A percentile compares a stretch with the other conserved stretches of the same genome.
Conservation (phyloP, 2,797 vertebrate genomes). For the Sarcoramphus papa region DNA sequence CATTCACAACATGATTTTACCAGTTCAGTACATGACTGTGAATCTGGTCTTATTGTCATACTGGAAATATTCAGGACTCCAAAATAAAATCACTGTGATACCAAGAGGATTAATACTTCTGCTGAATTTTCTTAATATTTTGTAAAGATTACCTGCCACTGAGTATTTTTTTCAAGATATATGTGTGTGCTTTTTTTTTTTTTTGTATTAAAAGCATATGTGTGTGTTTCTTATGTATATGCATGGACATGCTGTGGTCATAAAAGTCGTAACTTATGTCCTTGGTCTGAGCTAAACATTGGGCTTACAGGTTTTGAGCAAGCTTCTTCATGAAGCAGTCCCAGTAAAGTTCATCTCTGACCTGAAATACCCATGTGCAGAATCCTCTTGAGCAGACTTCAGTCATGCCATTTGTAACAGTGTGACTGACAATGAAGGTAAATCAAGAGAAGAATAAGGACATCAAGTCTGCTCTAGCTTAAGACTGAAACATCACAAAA, state of each 20-base stretch:
- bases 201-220: rapidly evolving
- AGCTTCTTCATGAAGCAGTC: background rate
- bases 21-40: background rate
- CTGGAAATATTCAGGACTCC: background rate
- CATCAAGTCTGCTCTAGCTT: background rate
- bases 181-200: background rate
- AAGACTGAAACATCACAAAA: background rate
- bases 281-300: background rate
- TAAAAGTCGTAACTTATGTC: background rate
- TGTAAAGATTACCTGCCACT: background rate
- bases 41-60: background rate
- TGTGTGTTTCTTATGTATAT: background rate
- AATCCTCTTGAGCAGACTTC: background rate
- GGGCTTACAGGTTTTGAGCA: background rate
- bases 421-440: background rate
- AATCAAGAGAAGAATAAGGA: background rate
- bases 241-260: background rate
- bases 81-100: background rate
- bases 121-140: background rate
- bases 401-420: background rate
- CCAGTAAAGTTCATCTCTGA: background rate
- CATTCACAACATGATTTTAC: background rate
- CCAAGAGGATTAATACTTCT: background rate
- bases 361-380: background rate
- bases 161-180: background rate